These are phyloP conservation scores for Suillia variegata DNA, from an alignment of 2,888 invertebrate genomes.

Conservation along the genomic window DNA sequence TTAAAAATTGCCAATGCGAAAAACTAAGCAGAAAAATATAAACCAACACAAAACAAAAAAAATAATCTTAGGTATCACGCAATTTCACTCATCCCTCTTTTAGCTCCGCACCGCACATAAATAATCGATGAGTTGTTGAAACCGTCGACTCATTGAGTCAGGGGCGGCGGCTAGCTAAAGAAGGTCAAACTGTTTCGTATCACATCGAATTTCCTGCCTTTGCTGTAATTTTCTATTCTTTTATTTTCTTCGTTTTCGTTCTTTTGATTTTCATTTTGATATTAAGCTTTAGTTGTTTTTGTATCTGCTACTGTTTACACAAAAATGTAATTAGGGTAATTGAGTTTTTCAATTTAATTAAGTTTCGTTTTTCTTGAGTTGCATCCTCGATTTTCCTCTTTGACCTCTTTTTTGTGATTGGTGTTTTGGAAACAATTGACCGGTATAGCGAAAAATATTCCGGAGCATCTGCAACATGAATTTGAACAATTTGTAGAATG, in stretches of 20 bases:
- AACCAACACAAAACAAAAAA: slow-evolving; percentile 1
- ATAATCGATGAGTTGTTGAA: slow-evolving; percentile 21
- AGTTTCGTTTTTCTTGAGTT: slow-evolving; percentile 11
- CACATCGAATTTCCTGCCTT: background rate
- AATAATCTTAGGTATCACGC: slow-evolving; percentile 1
- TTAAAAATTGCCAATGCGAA: slow-evolving; percentile 2
- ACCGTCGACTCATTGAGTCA: background rate
- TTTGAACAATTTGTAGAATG: no score
- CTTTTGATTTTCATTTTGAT: background rate
- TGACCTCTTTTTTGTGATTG: no score
- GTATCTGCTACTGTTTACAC: slow-evolving; percentile 14
- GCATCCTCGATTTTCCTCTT: background rate
- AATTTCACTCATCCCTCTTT: background rate
- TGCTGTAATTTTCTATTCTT: slow-evolving; percentile 4
- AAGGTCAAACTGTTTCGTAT: background rate
- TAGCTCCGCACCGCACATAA: slow-evolving; percentile 7
- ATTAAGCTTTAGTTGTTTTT: background rate
- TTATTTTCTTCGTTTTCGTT: slow-evolving; percentile 5
- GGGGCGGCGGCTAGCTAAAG: background rate
- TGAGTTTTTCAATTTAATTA: slow-evolving; percentile 39
- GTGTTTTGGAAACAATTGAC: no score
- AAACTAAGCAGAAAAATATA: slow-evolving; percentile 1
- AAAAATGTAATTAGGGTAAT: slow-evolving; percentile 36
- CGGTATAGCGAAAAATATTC: no score
- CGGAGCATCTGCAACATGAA: no score